Percentiles rank a stretch among this genome's conserved stretches.
Evolutionary conservation across 2,888 invertebrate species (phyloP).

Genomic region (Quadroppia sp.): DNA sequence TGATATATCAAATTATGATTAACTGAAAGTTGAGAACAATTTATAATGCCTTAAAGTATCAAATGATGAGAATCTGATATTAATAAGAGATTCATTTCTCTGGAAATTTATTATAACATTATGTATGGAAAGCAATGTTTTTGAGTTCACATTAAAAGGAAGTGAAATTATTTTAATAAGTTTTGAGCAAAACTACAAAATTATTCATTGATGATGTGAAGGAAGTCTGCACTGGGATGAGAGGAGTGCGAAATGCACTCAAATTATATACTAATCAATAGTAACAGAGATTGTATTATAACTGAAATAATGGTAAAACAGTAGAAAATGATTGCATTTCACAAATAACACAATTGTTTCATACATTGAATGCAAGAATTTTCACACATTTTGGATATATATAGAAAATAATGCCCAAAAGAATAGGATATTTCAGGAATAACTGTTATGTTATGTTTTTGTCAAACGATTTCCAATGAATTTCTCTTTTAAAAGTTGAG

Average conservation of each 20-base stretch:
- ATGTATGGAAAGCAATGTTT: not conserved
- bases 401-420: slow-evolving; percentile 15
- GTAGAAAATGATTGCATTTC: not conserved
- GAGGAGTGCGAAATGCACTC: slow-evolving; percentile 21
- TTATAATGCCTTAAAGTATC: not conserved
- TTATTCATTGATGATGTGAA: not conserved
- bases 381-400: not conserved
- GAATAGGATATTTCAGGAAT: not conserved
- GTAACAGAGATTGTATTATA: not conserved
- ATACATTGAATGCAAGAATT: not conserved
- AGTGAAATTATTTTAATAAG: slow-evolving; percentile 1
- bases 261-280: slow-evolving; percentile 27
- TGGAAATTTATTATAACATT: slow-evolving; percentile 6
- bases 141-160: not conserved
- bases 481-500: slow-evolving; percentile 2
- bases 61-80: not conserved
- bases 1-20: slow-evolving; percentile 11
- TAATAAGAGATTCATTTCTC: not conserved
- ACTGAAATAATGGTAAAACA: not conserved
- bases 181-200: not conserved
- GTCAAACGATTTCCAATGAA: slow-evolving; percentile 37
- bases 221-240: slow-evolving; percentile 28
- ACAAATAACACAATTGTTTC: not conserved
- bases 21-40: not conserved
- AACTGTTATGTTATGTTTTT: not conserved